phyloP scores from a whole-genome alignment of 2,888 invertebrate species.

The Amblyjoppa proteus region DNA sequence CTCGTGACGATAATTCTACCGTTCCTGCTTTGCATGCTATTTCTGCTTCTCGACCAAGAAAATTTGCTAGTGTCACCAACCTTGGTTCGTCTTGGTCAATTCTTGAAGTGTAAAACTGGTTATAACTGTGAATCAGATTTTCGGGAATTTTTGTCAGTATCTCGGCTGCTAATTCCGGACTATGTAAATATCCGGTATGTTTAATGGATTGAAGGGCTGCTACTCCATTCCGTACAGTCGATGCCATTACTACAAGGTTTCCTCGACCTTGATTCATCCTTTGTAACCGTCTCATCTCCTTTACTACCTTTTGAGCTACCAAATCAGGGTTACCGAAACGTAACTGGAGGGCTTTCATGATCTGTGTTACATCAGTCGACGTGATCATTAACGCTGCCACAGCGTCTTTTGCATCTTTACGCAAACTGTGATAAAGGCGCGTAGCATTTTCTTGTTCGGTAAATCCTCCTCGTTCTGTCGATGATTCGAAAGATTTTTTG shows the following conservation, averaged over 20 bases:
- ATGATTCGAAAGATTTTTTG: conserved; percentile 40
- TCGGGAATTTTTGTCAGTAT: conserved; percentile 30
- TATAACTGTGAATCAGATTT: conserved; percentile 25
- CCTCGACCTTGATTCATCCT: not conserved
- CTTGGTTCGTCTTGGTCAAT: not conserved
- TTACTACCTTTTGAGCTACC: conserved; percentile 14
- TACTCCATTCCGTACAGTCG: conserved; percentile 35
- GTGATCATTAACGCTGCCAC: conserved; percentile 37
- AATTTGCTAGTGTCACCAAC: conserved; percentile 4
- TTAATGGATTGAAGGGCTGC: conserved; percentile 30
- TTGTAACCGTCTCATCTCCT: conserved; percentile 28
- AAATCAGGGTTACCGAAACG: conserved; percentile 52
- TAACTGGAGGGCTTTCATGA: conserved; percentile 31
- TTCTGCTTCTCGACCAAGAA: not conserved
- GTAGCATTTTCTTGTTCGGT: conserved; percentile 41
- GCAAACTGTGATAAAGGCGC: conserved; percentile 8
- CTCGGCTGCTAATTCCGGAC: conserved; percentile 33
- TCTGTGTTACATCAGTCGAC: not conserved
- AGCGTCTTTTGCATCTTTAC: conserved; percentile 27
- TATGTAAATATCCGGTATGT: conserved; percentile 42
- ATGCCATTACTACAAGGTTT: conserved; percentile 30
- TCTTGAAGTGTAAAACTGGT: not conserved
- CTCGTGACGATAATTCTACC: not conserved
- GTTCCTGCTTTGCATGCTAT: conserved; percentile 44
- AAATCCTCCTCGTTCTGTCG: conserved; percentile 33